Base-by-base conservation (phyloP, 2,113 vertebrate species). In the Macroglossus sobrinus region DNA sequence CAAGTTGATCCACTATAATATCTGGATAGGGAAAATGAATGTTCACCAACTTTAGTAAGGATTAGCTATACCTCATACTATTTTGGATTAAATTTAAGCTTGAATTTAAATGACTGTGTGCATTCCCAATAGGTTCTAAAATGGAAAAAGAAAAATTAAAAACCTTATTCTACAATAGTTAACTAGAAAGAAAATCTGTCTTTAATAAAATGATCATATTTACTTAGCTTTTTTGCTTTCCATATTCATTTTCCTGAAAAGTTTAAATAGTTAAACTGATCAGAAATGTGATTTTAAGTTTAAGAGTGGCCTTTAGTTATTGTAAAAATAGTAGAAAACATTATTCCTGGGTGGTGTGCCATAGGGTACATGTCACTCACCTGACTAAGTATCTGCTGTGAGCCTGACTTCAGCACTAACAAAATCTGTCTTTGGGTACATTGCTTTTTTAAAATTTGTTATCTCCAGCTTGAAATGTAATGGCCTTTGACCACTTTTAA, bases 41-140 rank as follows among this genome's bases (percentile, higher is more conserved):
- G 96, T 92, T 96, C 53, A 93, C 93, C 35, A 92, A 45, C 35
- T 95, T 95, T 92, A 92, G 43, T 66, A 71, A 96, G 64, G 50
- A 80, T 96, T 97, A 97, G 7, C 30, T 74, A 50, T 80, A 92
- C 40, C 11, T 64, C 3, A 28, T 82, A 47, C 87, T 94, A 33
- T 92, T 89, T 92, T 1, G 35, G 35, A 0, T 71, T 87, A 93
- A 82, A 85, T 7, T 50, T 95, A 84, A 79, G 35, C 61, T 89
- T 84, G 16, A 86, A 92, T 90, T 92, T 74, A 84, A 90, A 63
- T 87, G 50, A 4, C 50, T 89, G 12, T 79, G 92, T 57, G 7
- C 22, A 69, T 90, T 95, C 26, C 66, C 35, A 15, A 50, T 71
- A 35, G 2, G 78, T 64, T 89, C 30, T 33, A 94, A 92, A 92